A percentile compares a stretch with the other conserved stretches of the same genome.
Evolutionary conservation across 2,797 vertebrate species (phyloP).

Genomic region (Spea hammondii): DNA sequence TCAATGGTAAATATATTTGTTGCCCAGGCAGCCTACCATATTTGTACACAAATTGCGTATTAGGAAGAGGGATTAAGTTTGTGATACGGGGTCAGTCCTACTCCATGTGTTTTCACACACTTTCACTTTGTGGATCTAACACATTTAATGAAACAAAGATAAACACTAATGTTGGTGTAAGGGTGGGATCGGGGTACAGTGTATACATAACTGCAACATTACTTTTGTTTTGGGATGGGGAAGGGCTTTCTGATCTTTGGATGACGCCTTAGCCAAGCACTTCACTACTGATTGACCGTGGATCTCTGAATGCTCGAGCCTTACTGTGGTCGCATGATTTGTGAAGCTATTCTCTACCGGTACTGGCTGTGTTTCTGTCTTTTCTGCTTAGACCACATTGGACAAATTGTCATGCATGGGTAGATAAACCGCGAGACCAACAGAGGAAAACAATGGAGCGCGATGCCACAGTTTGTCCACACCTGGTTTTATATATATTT

Average conservation of each 20-base stretch:
- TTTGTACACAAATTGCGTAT: background rate
- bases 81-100: background rate
- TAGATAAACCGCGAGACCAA: no score
- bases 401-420: background rate
- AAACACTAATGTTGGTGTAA: background rate
- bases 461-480: background rate
- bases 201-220: background rate
- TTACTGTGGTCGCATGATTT: slow-evolving; percentile 39
- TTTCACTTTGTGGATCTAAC: background rate
- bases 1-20: no score
- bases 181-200: background rate
- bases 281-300: slow-evolving; percentile 1
- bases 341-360: slow-evolving; percentile 12
- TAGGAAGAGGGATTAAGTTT: background rate
- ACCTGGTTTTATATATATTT: slow-evolving; percentile 13
- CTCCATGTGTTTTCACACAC: background rate
- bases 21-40: no score
- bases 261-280: slow-evolving; percentile 31
- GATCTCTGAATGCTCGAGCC: slow-evolving; percentile 23
- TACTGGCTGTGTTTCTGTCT: slow-evolving; percentile 7
- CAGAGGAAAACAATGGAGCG: no score
- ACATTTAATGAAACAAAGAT: no score
- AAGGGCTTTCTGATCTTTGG: slow-evolving; percentile 4
- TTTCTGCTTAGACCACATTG: background rate
- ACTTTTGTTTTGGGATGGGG: background rate